Conservation (phyloP, 2,797 vertebrate species). For the Silurus lanzhouensis region DNA sequence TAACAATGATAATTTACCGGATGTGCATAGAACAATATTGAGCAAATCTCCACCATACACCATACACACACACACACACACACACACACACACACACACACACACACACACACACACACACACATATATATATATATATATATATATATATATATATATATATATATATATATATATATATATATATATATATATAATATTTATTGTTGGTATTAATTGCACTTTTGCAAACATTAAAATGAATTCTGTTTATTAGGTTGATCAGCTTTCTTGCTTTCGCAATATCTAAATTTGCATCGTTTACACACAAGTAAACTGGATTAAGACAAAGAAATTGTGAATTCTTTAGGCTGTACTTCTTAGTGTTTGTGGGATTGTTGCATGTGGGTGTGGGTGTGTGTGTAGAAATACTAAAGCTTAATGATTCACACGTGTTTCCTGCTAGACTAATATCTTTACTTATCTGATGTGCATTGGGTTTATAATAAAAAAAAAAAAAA, state of each 20-base stretch:
- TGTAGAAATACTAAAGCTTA: neutral
- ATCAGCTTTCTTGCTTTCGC: neutral
- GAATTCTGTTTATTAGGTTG: neutral
- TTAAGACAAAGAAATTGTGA: neutral
- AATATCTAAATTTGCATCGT: neutral
- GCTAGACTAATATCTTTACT: neutral
- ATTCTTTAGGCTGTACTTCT: neutral
- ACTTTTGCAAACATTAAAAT: neutral
- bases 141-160: too few species aligned
- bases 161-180: too few species aligned
- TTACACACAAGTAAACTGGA: neutral
- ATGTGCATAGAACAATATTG: neutral
- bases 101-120: neutral
- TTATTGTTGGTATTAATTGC: neutral
- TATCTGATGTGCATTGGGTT: neutral
- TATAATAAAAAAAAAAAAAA: neutral
- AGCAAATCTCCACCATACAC: neutral
- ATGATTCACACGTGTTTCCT: neutral
- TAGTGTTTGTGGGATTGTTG: neutral
- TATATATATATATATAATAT: too few species aligned
- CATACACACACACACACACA: neutral
- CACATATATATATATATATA: too few species aligned
- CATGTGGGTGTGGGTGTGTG: neutral
- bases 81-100: neutral
- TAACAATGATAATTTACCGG: neutral